Percentiles rank a stretch among this genome's conserved stretches.
Evolutionary conservation across 2,113 vertebrate genomes (phyloP).

Genomic region (Nyctereutes procyonoides): DNA sequence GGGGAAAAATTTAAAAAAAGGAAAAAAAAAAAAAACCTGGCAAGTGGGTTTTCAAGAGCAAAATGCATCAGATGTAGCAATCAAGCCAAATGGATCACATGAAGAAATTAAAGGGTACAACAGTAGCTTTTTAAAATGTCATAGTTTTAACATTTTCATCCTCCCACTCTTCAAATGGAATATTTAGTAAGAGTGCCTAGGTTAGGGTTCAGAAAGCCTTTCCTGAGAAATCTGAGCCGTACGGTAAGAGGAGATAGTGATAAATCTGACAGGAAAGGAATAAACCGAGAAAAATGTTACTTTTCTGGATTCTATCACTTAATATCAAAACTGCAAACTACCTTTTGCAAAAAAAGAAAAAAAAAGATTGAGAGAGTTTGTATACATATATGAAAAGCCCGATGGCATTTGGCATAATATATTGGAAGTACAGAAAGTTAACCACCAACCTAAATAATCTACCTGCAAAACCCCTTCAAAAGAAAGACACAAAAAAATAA

Average conservation of each 20-base stretch:
- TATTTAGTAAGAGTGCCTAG: background rate
- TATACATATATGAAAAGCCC: background rate
- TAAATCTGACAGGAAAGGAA: background rate
- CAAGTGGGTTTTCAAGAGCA: background rate
- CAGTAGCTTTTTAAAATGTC: background rate
- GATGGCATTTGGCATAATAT: background rate
- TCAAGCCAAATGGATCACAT: background rate
- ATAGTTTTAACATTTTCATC: background rate
- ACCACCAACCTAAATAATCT: background rate
- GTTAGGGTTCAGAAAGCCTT: background rate
- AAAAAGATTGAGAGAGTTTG: background rate
- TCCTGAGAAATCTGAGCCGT: rapidly evolving
- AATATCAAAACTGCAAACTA: background rate
- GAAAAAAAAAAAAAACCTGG: background rate
- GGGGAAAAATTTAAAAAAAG: background rate
- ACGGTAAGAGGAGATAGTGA: background rate
- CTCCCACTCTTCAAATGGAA: background rate
- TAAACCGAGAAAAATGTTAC: background rate
- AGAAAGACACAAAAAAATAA: too few species aligned
- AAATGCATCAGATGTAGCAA: background rate
- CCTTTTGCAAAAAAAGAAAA: background rate
- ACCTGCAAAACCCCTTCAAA: background rate
- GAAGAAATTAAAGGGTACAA: background rate
- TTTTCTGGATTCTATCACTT: background rate
- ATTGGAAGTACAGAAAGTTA: background rate